Percentiles rank a stretch among this genome's conserved stretches.
These are phyloP conservation scores for Diarsia rubi DNA, from an alignment of 2,888 invertebrate genomes.

Conservation along the genomic window DNA sequence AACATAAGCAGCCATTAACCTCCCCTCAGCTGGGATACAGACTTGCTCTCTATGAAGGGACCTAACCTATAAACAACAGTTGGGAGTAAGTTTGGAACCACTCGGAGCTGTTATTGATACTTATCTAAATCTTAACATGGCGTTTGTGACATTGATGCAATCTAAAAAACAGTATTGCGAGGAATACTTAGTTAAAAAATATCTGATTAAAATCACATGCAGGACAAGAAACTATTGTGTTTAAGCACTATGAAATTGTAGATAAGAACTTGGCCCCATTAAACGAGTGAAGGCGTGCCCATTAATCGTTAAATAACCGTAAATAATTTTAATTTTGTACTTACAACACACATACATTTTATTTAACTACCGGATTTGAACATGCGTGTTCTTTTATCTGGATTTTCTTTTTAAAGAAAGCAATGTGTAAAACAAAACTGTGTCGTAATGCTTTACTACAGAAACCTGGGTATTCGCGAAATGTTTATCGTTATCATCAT, in stretches of 20 bases:
- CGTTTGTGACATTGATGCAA: background rate
- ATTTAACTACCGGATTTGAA: slow-evolving; percentile 2
- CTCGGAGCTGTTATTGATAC: background rate
- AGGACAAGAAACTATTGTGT: slow-evolving; percentile 4
- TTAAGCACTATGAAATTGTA: slow-evolving; percentile 28
- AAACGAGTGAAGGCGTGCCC: no score
- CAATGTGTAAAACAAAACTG: background rate
- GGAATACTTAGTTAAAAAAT: background rate
- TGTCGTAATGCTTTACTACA: background rate
- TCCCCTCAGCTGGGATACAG: background rate
- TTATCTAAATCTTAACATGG: background rate
- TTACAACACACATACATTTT: background rate
- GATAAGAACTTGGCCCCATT: background rate
- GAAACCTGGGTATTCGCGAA: no score
- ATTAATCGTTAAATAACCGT: slow-evolving; percentile 29
- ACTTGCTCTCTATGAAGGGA: background rate
- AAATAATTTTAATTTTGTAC: slow-evolving; percentile 25
- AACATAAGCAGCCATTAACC: background rate
- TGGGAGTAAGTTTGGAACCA: background rate
- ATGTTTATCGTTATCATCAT: no score
- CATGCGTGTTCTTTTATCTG: background rate
- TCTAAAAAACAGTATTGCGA: background rate
- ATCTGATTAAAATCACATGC: background rate
- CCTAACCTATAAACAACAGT: background rate
- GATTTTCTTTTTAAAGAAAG: background rate